These are phyloP conservation scores for Tyrannus savana DNA, from an alignment of 2,113 vertebrate genomes.

Conservation along the genomic window DNA sequence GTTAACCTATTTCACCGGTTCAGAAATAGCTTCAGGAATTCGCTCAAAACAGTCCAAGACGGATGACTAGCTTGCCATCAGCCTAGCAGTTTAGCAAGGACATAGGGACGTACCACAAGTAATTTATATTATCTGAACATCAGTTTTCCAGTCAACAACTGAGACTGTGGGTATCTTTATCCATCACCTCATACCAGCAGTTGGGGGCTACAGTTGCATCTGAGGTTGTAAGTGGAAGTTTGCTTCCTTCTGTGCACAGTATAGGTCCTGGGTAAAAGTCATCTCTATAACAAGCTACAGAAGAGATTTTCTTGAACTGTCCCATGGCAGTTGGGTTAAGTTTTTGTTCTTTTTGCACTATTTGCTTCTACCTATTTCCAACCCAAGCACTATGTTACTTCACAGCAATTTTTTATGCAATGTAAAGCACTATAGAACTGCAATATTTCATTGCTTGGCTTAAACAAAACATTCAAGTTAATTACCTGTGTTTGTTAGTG, in stretches of 20 bases:
- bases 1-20: background rate
- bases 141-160: background rate
- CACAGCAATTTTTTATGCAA: background rate
- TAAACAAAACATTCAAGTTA: background rate
- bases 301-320: background rate
- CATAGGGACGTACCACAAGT: background rate
- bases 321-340: background rate
- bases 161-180: background rate
- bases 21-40: background rate
- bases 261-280: background rate
- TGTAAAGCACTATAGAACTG: background rate
- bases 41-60: background rate
- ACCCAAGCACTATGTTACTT: background rate
- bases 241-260: background rate
- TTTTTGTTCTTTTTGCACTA: background rate
- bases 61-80: conserved; percentile 4
- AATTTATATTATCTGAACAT: background rate
- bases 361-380: background rate
- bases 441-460: background rate
- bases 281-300: background rate
- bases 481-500: background rate
- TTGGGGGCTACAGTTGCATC: background rate
- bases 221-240: background rate
- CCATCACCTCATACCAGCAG: background rate
- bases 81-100: background rate